Conservation (phyloP, 2,797 vertebrate species). For the Neopelma chrysocephalum region DNA sequence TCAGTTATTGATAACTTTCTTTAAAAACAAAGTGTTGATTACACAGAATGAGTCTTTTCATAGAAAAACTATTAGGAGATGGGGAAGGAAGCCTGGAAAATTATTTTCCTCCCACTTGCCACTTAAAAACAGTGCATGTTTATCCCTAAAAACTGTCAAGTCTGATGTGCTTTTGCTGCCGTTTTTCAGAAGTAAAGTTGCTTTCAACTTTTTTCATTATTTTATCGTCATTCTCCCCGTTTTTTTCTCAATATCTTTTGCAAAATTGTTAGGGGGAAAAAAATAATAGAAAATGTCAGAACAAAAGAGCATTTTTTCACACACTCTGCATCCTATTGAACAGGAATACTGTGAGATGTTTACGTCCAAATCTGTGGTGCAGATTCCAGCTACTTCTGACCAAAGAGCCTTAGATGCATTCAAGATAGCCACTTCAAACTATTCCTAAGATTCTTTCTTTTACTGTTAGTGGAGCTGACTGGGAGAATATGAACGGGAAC, state of each 20-base stretch:
- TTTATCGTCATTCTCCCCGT: slow-evolving; percentile 41
- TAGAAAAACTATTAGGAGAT: slow-evolving; percentile 14
- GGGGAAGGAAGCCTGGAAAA: slow-evolving; percentile 35
- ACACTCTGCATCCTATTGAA: slow-evolving; percentile 5
- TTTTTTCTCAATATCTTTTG: background rate
- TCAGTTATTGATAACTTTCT: slow-evolving; percentile 45
- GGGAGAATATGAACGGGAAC: background rate
- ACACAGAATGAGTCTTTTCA: background rate
- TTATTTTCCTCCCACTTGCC: slow-evolving; percentile 61
- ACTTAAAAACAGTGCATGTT: slow-evolving; percentile 55
- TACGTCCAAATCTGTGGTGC: background rate
- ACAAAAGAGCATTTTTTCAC: slow-evolving; percentile 47
- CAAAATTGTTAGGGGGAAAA: background rate
- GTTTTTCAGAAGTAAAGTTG: slow-evolving; percentile 51
- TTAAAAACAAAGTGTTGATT: slow-evolving; percentile 42
- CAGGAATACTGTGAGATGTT: slow-evolving; percentile 2
- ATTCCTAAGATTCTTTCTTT: background rate
- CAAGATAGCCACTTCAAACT: slow-evolving; percentile 9
- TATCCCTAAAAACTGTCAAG: slow-evolving; percentile 49
- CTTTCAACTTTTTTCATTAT: slow-evolving; percentile 46
- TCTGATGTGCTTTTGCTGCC: slow-evolving; percentile 61
- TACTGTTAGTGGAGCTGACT: background rate
- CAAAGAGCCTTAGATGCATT: background rate
- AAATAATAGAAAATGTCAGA: slow-evolving; percentile 1
- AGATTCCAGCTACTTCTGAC: background rate